Evolutionary conservation across 2,113 vertebrate genomes (phyloP), one percentile per base, ranked within the genome.

Genomic region (Cephalopholis sonnerati): DNA sequence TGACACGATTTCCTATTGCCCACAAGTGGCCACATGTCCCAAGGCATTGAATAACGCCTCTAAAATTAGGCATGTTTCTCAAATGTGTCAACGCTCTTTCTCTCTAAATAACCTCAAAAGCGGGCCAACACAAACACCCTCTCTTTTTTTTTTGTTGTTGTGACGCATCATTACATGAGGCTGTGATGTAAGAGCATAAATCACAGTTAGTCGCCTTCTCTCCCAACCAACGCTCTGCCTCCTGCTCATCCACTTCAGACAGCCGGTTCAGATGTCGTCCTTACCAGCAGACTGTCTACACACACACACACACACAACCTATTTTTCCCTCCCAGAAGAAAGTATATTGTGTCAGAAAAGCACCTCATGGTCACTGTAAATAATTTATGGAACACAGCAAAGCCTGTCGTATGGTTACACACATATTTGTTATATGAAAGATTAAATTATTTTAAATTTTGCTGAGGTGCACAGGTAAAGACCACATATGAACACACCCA

Each of bases 151-250:
- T n/a, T 63, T 72, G 41, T 36, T 81, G 68, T 61, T 54, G 73
- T 91, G 88, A 92, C 39, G 73, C 89, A 89, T 81, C 51, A 81
- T 72, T 58, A 75, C 71, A 83, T 76, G 71, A 75, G 32, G 36
- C 63, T 84, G 64, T 89, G 84, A 91, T 79, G 77, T 87, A 87
- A 83, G 66, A 81, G 62, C 57, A 66, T 82, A 74, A 79, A 87
- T 90, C 65, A 78, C 64, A 84, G 67, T 61, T 83, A 29, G 78
- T 74, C 7, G 55, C 77, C 46, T 65, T 84, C 61, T 77, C 32
- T 80, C 25, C 15, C 51, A 75, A 48, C 69, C 74, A 77, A 32
- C 13, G 7, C 58, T 81, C 51, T 74, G 36, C 67, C 71, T 84
- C 59, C 24, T 76, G 29, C 48, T 77, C 62, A 64, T 67, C 58